Conservation (phyloP, 2,113 vertebrate species). For the Psilopogon haemacephalus region DNA sequence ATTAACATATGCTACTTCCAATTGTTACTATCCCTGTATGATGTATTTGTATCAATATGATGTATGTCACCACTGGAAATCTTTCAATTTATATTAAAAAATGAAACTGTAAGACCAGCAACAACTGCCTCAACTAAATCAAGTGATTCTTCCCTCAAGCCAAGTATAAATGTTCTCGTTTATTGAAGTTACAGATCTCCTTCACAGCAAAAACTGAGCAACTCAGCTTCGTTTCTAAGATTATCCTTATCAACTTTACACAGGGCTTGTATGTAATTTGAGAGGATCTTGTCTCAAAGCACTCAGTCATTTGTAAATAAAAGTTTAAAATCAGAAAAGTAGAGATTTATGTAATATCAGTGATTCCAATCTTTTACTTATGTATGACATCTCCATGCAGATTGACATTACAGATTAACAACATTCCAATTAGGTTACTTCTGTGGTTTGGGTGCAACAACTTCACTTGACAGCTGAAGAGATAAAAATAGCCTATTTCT, state of each 20-base stretch:
- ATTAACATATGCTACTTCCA: not conserved
- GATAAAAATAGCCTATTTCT: not conserved
- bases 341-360: not conserved
- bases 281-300: not conserved
- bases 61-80: slow-evolving; percentile 26
- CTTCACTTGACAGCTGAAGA: not conserved
- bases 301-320: not conserved
- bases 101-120: slow-evolving; percentile 58
- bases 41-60: slow-evolving; percentile 29
- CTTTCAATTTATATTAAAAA: slow-evolving; percentile 58
- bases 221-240: slow-evolving; percentile 40
- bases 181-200: not conserved
- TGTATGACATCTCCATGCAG: not conserved
- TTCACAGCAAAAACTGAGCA: not conserved
- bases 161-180: slow-evolving; percentile 37
- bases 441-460: rapidly evolving
- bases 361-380: not conserved
- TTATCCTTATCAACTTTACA: not conserved
- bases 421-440: not conserved
- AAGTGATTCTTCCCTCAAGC: slow-evolving; percentile 13
- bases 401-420: not conserved
- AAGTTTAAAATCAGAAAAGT: not conserved
- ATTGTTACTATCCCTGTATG: not conserved
- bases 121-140: slow-evolving; percentile 37
- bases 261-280: not conserved